These are phyloP conservation scores for Romanogobio albipinnatus DNA, from an alignment of 2,113 vertebrate species.

Conservation along the genomic window DNA sequence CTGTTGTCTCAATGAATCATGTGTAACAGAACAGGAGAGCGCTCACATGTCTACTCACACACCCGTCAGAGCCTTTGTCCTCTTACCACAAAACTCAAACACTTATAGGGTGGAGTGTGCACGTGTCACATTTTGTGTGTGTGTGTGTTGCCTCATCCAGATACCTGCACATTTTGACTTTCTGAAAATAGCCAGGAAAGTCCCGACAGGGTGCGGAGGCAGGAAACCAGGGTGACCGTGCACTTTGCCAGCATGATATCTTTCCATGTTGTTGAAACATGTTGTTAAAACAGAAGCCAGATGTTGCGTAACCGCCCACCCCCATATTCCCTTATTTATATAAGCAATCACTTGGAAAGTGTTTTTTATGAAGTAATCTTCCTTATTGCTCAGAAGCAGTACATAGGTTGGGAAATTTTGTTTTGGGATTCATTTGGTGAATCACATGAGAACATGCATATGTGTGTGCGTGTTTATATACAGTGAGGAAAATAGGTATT, in stretches of 20 bases:
- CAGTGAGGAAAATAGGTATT: too few species aligned
- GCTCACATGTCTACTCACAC: background rate
- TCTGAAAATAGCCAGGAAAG: constrained; percentile 62
- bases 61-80: background rate
- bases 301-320: constrained; percentile 51
- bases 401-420: background rate
- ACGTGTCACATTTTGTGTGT: background rate
- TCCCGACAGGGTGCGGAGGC: constrained; percentile 52
- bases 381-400: constrained; percentile 1
- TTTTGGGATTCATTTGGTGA: background rate
- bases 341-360: constrained; percentile 46
- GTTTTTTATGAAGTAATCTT: constrained; percentile 27
- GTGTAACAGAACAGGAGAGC: background rate
- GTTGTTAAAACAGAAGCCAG: constrained; percentile 44
- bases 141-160: background rate
- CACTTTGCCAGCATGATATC: constrained; percentile 9
- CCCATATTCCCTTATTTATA: constrained; percentile 38
- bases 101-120: background rate
- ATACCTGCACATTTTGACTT: constrained; percentile 42
- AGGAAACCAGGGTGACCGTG: constrained; percentile 55
- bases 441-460: background rate
- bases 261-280: constrained; percentile 29
- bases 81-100: background rate
- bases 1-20: background rate
- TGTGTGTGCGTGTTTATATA: background rate